Conservation (phyloP, 2,113 vertebrate genomes). For the Orientallactaga bullata region DNA sequence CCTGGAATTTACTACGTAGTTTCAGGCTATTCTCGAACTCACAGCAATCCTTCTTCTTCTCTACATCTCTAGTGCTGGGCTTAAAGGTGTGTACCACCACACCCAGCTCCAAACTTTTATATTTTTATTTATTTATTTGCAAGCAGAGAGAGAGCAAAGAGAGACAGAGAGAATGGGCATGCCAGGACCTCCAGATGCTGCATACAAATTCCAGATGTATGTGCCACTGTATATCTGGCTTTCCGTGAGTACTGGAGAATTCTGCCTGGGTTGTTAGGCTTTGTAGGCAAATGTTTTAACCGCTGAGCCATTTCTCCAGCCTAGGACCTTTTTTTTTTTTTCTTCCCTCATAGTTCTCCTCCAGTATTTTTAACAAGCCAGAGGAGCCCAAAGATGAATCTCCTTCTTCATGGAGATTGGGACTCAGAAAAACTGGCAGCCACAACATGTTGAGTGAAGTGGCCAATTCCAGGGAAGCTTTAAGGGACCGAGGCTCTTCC, state of each 20-base stretch:
- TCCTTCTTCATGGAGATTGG: slow-evolving; percentile 87
- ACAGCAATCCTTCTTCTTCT: no score
- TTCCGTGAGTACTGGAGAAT: no score
- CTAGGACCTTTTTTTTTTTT: not conserved
- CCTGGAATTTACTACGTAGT: not conserved
- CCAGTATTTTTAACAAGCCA: slow-evolving; percentile 83
- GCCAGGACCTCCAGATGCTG: no score
- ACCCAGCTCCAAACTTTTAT: not conserved
- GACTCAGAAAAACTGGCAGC: slow-evolving; percentile 89
- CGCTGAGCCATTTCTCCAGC: no score
- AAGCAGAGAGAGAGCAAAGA: no score
- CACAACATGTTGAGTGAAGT: slow-evolving; percentile 86
- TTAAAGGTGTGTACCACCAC: not conserved
- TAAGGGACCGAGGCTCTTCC: slow-evolving; percentile 79
- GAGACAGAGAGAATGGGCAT: no score
- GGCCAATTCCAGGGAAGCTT: slow-evolving; percentile 76
- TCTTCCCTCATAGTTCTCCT: slow-evolving; percentile 76
- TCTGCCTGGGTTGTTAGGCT: not conserved
- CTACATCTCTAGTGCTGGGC: not conserved
- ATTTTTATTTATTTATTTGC: no score
- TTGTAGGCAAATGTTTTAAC: no score
- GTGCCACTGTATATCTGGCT: no score
- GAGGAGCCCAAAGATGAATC: slow-evolving; percentile 89
- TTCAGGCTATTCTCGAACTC: not conserved
- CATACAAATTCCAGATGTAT: no score